Base-by-base conservation (phyloP, 2,797 vertebrate genomes). In the Malacoctenus gilli region DNA sequence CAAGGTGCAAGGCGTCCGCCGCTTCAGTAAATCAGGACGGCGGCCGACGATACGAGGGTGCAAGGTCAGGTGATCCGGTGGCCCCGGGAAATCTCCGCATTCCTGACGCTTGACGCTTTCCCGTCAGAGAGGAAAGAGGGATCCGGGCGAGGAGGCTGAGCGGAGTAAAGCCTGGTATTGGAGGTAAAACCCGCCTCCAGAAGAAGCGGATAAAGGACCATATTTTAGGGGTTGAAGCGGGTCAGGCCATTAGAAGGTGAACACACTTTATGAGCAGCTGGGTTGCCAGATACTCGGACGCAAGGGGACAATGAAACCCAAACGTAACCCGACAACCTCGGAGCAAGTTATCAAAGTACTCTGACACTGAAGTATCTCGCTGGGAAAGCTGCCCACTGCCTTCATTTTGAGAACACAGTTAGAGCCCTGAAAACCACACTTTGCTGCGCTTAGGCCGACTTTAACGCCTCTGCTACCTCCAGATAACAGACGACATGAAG, bases 1-100 rank as follows among this genome's bases (percentile, higher is more conserved):
- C 2, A 15, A 72, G 32, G 18, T 16, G 48, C n/a, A 35, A n/a
- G 18, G 39, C 58, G 31, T 44, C 63, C 36, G 7, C 31, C 35
- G 70, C 46, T 21, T 31, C 64, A 58, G 40, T 82, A 80, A 75
- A 82, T 82, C 72, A 72, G 42, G 59, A 48, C 60, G 51, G 14
- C 1, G 47, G 44, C 51, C 50, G 43, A 34, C 78, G 77, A 73
- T 72, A 73, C 38, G 57, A 42, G 39, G 69, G 60, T 57, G 65
- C 11, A 54, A 64, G 85, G 80, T 78, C 80, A 53, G n/a, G 35
- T 21, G 70, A 72, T 57, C 80, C n/a, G 56, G 7, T 37, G 55
- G 44, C 59, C 66, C 49, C 2, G 39, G n/a, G 60, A 49, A 60
- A 63, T 28, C 21, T 4, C 8, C 22, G 23, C 75, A 74, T 80